Conservation (phyloP, 2,888 invertebrate genomes). For the Melanchra persicariae region DNA sequence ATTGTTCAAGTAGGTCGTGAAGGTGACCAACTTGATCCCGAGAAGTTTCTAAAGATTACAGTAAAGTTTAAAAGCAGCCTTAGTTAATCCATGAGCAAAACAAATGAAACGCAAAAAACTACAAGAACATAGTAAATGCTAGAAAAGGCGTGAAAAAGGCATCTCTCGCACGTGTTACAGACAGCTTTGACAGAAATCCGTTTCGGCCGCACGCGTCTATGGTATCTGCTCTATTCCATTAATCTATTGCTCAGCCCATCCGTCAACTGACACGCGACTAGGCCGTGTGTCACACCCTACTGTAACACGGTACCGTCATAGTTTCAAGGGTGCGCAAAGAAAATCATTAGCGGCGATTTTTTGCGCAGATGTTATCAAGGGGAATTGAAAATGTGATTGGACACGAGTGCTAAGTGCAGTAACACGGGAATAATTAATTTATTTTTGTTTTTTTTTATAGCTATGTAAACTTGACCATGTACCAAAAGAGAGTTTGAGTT, state of each 20-base stretch:
- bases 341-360: slow-evolving; percentile 59
- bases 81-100: slow-evolving; percentile 3
- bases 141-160: slow-evolving; percentile 61
- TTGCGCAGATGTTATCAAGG: slow-evolving; percentile 35
- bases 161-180: slow-evolving; percentile 69
- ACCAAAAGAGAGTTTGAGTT: no score
- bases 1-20: no score
- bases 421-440: slow-evolving; percentile 9
- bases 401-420: slow-evolving; percentile 24
- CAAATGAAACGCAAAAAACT: slow-evolving; percentile 9
- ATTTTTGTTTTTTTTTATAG: background rate
- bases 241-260: slow-evolving; percentile 67
- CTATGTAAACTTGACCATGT: background rate
- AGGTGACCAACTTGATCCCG: background rate
- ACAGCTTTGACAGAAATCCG: slow-evolving; percentile 80
- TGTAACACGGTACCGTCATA: slow-evolving; percentile 40
- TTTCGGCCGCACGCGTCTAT: slow-evolving; percentile 68
- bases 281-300: slow-evolving; percentile 66
- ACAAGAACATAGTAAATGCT: slow-evolving; percentile 32
- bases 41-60: background rate
- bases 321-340: slow-evolving; percentile 38
- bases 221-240: slow-evolving; percentile 63
- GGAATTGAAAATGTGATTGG: slow-evolving; percentile 45
- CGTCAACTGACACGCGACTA: slow-evolving; percentile 78
- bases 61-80: background rate